A percentile compares a stretch with the other conserved stretches of the same genome.
These are phyloP conservation scores for Spermophilus dauricus DNA, from an alignment of 2,113 vertebrate genomes.

Conservation along the genomic window DNA sequence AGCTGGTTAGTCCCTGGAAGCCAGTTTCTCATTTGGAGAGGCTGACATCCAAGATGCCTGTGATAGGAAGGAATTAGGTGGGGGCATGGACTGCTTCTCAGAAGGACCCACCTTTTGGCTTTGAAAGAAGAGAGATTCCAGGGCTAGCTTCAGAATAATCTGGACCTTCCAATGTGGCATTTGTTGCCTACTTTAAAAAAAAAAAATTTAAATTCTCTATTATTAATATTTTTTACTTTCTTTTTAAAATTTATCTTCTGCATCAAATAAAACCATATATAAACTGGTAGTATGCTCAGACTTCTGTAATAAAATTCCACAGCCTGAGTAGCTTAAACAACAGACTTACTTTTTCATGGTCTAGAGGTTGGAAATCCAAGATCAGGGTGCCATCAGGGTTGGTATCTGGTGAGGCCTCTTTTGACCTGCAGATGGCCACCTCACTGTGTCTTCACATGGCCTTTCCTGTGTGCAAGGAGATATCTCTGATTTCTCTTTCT, in stretches of 20 bases:
- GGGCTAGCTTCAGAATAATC: conserved; percentile 7
- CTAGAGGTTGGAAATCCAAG: background rate
- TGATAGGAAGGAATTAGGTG: background rate
- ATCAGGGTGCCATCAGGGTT: background rate
- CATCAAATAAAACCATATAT: background rate
- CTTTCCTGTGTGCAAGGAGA: background rate
- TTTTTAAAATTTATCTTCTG: background rate
- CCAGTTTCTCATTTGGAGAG: conserved; percentile 35
- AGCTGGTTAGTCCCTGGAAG: background rate
- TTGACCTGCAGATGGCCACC: background rate
- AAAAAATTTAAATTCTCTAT: background rate
- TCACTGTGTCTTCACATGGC: background rate
- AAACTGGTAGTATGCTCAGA: background rate
- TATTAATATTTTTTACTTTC: background rate
- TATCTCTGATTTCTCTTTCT: background rate
- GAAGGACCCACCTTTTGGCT: background rate
- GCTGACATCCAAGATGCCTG: background rate
- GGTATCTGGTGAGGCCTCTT: background rate
- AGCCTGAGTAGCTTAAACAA: background rate
- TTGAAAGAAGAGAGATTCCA: background rate
- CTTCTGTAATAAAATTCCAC: background rate
- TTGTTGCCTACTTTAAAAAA: background rate
- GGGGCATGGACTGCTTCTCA: background rate
- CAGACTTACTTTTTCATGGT: background rate
- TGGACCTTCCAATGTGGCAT: background rate